phyloP scores from a whole-genome alignment of 92 coral and sea anemone species.

The Pocillopora grandis region DNA sequence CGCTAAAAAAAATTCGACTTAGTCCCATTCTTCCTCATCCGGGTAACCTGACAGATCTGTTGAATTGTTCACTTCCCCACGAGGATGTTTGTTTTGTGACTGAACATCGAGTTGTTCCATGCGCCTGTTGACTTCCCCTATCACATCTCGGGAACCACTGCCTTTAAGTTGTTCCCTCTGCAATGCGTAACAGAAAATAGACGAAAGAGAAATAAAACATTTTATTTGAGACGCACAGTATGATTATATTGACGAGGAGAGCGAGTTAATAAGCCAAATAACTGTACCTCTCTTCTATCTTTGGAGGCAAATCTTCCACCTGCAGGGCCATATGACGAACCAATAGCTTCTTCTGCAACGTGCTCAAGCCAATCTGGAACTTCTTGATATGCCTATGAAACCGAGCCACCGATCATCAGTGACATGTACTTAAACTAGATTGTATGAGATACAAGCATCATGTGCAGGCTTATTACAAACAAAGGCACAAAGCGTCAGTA shows the following conservation, averaged over 20 bases:
- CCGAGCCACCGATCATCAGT: neutral
- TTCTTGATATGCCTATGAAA: slow-evolving; percentile 77
- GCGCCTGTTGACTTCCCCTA: slow-evolving; percentile 7
- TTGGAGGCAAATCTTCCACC: slow-evolving; percentile 93
- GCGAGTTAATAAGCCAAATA: neutral
- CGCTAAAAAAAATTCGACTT: neutral
- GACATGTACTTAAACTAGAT: neutral
- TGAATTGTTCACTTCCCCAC: neutral
- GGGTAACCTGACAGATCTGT: neutral
- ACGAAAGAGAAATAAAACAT: neutral
- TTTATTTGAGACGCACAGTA: too few species aligned
- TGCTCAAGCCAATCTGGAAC: slow-evolving; percentile 92
- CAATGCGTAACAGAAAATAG: neutral
- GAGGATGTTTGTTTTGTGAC: neutral
- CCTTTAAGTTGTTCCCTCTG: slow-evolving; percentile 20
- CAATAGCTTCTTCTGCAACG: slow-evolving; percentile 91
- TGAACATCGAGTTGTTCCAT: slow-evolving; percentile 28
- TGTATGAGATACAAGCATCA: too few species aligned
- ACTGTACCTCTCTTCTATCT: slow-evolving; percentile 85
- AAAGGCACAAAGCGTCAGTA: too few species aligned
- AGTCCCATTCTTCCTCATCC: slow-evolving; percentile 49
- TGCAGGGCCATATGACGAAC: slow-evolving; percentile 92
- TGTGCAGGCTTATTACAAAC: too few species aligned
- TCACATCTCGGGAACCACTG: slow-evolving; percentile 6
- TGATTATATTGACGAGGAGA: neutral